phyloP scores from a whole-genome alignment of 2,888 invertebrate genomes.

The Chrysodeixis includens region DNA sequence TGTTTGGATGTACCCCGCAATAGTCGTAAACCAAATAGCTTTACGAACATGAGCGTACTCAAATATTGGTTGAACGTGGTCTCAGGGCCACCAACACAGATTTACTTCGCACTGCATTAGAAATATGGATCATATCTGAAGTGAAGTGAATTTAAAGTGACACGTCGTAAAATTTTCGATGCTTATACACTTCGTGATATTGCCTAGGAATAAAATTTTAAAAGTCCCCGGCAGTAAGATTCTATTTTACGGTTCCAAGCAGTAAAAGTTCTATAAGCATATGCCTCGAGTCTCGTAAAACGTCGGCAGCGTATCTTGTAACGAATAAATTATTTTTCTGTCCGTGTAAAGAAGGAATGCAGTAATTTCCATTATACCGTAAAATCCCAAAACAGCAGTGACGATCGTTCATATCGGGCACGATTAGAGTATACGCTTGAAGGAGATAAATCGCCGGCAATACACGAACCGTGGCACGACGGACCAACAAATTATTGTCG shows the following conservation, averaged over 20 bases:
- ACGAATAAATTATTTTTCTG: background rate
- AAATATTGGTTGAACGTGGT: constrained; percentile 85
- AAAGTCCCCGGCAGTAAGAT: constrained; percentile 22
- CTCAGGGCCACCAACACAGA: constrained; percentile 70
- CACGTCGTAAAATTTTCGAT: constrained; percentile 31
- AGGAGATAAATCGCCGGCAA: constrained; percentile 79
- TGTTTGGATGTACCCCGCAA: constrained; percentile 59
- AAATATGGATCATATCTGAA: constrained; percentile 64
- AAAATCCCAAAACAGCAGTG: constrained; percentile 62
- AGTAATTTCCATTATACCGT: constrained; percentile 53
- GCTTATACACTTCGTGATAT: constrained; percentile 33
- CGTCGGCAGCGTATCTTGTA: background rate
- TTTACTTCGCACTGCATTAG: constrained; percentile 71
- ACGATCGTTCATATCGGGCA: constrained; percentile 71
- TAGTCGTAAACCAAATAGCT: constrained; percentile 78
- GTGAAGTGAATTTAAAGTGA: constrained; percentile 36
- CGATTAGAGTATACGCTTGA: constrained; percentile 77
- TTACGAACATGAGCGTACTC: constrained; percentile 75
- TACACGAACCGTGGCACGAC: constrained; percentile 78
- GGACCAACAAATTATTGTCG: constrained; percentile 87
- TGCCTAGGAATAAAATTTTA: constrained; percentile 24
- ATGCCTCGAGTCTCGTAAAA: constrained; percentile 35
- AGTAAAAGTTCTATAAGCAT: constrained; percentile 37
- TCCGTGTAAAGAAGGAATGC: constrained; percentile 26
- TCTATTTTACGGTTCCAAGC: constrained; percentile 14